Evolutionary conservation across 2,797 vertebrate species (phyloP).

Genomic region (Neosalanx taihuensis): DNA sequence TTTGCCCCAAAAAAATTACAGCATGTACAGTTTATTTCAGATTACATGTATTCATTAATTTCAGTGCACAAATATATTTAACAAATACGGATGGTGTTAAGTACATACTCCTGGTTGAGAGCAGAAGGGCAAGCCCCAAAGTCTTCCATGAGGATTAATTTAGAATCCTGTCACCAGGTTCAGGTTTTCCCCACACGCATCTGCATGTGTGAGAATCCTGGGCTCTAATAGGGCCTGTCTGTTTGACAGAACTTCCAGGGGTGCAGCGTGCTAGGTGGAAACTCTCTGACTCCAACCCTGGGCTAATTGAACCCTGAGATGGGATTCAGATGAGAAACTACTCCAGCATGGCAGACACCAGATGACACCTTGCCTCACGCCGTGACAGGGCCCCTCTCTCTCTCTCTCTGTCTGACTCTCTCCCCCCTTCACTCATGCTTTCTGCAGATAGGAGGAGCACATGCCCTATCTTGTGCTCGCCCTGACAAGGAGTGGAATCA

Average conservation of each 20-base stretch:
- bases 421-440: conserved; percentile 25
- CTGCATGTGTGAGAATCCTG: not conserved
- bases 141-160: not conserved
- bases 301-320: conserved; percentile 39
- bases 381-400: conserved; percentile 54
- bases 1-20: no score
- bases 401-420: conserved; percentile 10
- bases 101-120: no score
- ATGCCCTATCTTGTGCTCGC: conserved; percentile 52
- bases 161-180: not conserved
- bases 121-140: no score
- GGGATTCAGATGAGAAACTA: conserved; percentile 34
- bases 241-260: conserved; percentile 1
- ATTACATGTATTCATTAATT: no score
- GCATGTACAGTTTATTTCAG: no score
- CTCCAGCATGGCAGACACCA: conserved; percentile 33
- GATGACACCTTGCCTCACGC: conserved; percentile 55
- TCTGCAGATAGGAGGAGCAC: conserved; percentile 50
- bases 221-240: not conserved
- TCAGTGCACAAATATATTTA: no score
- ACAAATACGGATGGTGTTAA: no score
- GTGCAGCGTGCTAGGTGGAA: not conserved
- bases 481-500: conserved; percentile 66
- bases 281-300: conserved; percentile 31
- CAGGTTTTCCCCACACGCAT: not conserved